A percentile compares a stretch with the other conserved stretches of the same genome.
Conservation (phyloP, 2,113 vertebrate species). For the Onychostruthus taczanowskii region DNA sequence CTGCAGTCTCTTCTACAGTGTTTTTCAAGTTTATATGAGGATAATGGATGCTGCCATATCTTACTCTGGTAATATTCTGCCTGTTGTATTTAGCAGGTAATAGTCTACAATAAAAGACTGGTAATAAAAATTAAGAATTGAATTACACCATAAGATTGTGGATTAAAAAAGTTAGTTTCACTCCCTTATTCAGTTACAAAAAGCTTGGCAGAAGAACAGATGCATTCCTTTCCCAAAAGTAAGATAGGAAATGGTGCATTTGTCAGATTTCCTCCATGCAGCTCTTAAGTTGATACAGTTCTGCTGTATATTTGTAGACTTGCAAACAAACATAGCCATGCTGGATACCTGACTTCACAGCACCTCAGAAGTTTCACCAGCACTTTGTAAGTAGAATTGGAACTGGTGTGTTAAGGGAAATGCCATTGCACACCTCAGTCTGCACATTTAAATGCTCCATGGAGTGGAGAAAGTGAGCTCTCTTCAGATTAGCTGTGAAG, state of each 20-base stretch:
- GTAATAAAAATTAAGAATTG: neutral
- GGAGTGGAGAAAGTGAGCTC: neutral
- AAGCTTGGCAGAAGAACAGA: neutral
- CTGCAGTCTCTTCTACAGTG: neutral
- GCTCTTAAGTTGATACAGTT: neutral
- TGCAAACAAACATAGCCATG: neutral
- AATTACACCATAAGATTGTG: neutral
- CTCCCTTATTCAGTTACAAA: neutral
- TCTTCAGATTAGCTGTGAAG: neutral
- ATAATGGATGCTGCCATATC: accelerated
- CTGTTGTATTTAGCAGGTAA: neutral
- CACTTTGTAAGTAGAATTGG: neutral
- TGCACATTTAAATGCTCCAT: neutral
- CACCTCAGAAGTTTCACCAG: neutral
- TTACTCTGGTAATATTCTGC: neutral
- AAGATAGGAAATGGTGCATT: neutral
- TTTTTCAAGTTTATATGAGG: neutral
- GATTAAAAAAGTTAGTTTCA: neutral
- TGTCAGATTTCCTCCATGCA: neutral
- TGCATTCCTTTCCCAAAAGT: neutral
- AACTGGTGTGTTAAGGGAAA: neutral
- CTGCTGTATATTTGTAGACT: neutral
- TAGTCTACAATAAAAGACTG: neutral
- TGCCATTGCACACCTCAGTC: neutral
- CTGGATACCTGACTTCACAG: neutral